Percentiles rank a stretch among this genome's conserved stretches.
Evolutionary conservation across 1,140 invertebrate species (phyloP).

Genomic region (Pogonomyrmex barbatus): DNA sequence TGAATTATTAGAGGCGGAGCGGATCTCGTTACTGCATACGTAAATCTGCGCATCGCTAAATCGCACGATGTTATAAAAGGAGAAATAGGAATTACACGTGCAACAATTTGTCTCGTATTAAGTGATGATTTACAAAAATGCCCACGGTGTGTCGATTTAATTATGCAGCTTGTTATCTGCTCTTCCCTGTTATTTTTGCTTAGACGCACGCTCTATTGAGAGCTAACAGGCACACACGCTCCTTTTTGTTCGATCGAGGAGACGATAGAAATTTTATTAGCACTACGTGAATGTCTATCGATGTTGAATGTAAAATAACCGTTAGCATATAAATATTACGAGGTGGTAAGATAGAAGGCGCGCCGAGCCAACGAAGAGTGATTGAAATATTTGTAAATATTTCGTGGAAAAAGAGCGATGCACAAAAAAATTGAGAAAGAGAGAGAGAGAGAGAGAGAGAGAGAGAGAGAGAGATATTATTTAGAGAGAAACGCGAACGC

Average conservation of each 20-base stretch:
- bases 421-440: neutral
- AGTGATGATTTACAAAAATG: neutral
- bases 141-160: neutral
- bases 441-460: neutral
- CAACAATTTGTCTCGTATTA: neutral
- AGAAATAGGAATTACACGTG: neutral
- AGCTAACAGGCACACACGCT: neutral
- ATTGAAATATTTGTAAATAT: constrained; percentile 74
- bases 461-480: constrained; percentile 39
- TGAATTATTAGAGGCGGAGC: constrained; percentile 1
- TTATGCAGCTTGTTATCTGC: neutral
- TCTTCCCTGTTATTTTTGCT: neutral
- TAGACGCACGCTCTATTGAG: neutral
- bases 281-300: constrained; percentile 78
- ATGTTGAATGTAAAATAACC: constrained; percentile 82
- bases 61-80: neutral
- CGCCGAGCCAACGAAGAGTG: neutral
- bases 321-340: constrained; percentile 79
- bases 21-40: neutral
- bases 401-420: constrained; percentile 54
- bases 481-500: neutral
- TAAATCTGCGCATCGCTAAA: neutral
- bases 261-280: constrained; percentile 72
- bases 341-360: constrained; percentile 12
- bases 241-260: neutral